Conservation (phyloP, 2,888 invertebrate genomes). For the Carabus problematicus region DNA sequence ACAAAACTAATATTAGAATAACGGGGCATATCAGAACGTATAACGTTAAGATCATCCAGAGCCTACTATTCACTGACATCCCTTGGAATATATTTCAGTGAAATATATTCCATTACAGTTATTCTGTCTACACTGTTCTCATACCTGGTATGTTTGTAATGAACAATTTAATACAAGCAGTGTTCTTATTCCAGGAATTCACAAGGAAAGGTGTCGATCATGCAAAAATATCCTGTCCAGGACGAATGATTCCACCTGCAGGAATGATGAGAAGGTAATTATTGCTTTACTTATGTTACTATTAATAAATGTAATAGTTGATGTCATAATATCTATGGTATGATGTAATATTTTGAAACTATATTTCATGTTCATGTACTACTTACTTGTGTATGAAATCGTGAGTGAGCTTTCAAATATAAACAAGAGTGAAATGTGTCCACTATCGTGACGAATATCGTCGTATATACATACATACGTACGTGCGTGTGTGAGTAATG, state of each 20-base stretch:
- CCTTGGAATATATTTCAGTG: background rate
- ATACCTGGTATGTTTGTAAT: background rate
- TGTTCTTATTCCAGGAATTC: slow-evolving; percentile 57
- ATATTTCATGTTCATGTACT: too few species aligned
- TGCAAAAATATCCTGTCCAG: slow-evolving; percentile 63
- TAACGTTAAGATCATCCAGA: too few species aligned
- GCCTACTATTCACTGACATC: background rate
- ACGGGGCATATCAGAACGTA: too few species aligned
- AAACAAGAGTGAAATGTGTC: too few species aligned
- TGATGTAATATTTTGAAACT: too few species aligned
- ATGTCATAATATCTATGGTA: too few species aligned
- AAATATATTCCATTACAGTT: background rate
- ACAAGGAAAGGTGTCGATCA: slow-evolving; percentile 57
- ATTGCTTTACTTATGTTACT: slow-evolving; percentile 19
- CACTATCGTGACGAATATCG: too few species aligned
- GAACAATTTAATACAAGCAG: background rate
- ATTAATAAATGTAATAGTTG: background rate
- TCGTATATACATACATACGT: too few species aligned
- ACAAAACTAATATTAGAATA: too few species aligned
- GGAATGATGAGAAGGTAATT: slow-evolving; percentile 59
- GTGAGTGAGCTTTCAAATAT: too few species aligned
- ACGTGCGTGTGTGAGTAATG: too few species aligned
- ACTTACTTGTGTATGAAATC: too few species aligned
- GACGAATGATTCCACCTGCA: slow-evolving; percentile 60
- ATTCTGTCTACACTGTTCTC: background rate